Evolutionary conservation across 2,113 vertebrate species (phyloP).

Genomic region (human): DNA sequence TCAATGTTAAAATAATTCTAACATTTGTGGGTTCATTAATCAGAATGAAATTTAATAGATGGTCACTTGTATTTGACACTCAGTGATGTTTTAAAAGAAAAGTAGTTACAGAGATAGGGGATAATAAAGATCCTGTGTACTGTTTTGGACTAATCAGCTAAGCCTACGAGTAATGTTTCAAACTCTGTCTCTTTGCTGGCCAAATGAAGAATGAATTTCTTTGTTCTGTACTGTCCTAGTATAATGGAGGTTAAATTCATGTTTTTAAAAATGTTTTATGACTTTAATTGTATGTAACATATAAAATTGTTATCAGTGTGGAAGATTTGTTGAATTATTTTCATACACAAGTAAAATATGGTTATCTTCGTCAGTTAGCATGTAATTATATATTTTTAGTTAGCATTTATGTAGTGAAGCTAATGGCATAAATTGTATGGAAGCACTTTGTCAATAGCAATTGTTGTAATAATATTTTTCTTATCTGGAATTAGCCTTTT

Average conservation of each 20-base stretch:
- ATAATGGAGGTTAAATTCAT: background rate
- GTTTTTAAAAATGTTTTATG: background rate
- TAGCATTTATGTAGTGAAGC: background rate
- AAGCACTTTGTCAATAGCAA: background rate
- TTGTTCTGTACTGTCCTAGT: background rate
- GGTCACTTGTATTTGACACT: background rate
- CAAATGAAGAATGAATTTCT: background rate
- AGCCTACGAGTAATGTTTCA: background rate
- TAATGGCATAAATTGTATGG: background rate
- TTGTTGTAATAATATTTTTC: background rate
- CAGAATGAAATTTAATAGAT: background rate
- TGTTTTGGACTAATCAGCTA: background rate
- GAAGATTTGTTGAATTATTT: background rate
- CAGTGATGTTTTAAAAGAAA: background rate
- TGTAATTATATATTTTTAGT: background rate
- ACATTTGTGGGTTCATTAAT: background rate
- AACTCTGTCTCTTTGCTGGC: background rate
- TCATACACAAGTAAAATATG: background rate
- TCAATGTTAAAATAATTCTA: background rate
- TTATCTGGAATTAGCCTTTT: background rate
- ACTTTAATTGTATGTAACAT: background rate
- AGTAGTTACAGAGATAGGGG: background rate
- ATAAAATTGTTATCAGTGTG: background rate
- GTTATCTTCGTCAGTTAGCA: background rate
- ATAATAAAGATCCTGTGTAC: background rate